Base-by-base conservation (phyloP, 2,888 invertebrate species). In the Pogonocherus hispidulus region DNA sequence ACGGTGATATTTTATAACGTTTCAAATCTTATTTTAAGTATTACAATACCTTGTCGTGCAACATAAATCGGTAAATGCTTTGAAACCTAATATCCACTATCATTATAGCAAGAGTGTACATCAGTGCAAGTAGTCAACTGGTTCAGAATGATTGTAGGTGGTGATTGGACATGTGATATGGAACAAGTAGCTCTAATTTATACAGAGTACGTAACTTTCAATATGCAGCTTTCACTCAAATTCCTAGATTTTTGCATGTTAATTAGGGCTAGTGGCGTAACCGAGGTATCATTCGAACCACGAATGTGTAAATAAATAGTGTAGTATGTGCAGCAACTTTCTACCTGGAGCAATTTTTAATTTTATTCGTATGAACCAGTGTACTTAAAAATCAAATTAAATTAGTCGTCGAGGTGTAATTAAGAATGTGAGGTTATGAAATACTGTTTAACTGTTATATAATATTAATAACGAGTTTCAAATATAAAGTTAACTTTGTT, bases 171-270 rank as follows among this genome's bases (percentile, higher is more conserved):
- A 57, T 57, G 27, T 18, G 57, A 57, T 44, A 57, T 19, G 16
- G n/a, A n/a, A n/a, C 32, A 23, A 41, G 41, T 56, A 27, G 37
- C 6, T 27, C 22, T 44, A 23, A 57, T 44, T 57, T 23, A 9
- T 44, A 57, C 23, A 22, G 22, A 37, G 41, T 41, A 55, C 41
- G 41, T 16, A 44, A 23, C 57, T 57, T 46, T 44, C 57, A 46
- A 44, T 44, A 22, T 27, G 41, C 44, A 19, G 57, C 57, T 57
- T 57, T 57, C 57, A 44, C 57, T 57, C 44, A 44, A 57, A 57
- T 57, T 57, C 57, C 16, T 46, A 8, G 23, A 46, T 57, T 57
- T 57, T 41, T 22, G 41, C 44, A 44, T 44, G 41, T 44, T 18
- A 55, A 55, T 23, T 44, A 57, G 44, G 16, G 46, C 44, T 44